phyloP scores from a whole-genome alignment of 2,797 vertebrate genomes.

The Sphaeramia orbicularis region DNA sequence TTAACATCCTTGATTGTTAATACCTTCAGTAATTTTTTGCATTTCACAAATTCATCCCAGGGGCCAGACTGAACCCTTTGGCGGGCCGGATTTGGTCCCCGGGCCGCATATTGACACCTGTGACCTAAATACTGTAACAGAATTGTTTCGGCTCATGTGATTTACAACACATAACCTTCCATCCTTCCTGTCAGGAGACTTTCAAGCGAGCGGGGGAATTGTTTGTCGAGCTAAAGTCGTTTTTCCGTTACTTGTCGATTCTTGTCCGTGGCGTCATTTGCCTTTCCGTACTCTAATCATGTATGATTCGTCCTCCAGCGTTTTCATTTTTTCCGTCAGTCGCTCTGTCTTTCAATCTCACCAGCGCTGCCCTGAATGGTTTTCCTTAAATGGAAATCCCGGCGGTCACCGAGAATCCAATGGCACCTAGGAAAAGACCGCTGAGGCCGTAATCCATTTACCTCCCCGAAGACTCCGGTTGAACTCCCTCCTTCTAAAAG shows the following conservation, averaged over 20 bases:
- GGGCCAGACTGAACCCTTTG: too few species aligned
- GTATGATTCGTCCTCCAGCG: slow-evolving; percentile 15
- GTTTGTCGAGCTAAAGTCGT: slow-evolving; percentile 11
- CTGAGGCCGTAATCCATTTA: slow-evolving; percentile 43
- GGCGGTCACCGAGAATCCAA: slow-evolving; percentile 39
- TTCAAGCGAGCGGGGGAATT: slow-evolving; percentile 1
- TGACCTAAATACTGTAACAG: slow-evolving; percentile 2
- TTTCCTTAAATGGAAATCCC: slow-evolving; percentile 73
- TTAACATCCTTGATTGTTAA: too few species aligned
- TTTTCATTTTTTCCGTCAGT: slow-evolving; percentile 13
- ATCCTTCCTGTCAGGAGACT: slow-evolving; percentile 13
- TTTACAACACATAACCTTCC: slow-evolving; percentile 17
- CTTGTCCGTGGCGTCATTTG: not conserved
- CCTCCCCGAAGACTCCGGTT: slow-evolving; percentile 43
- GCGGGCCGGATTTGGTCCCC: too few species aligned
- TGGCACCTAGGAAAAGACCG: slow-evolving; percentile 42
- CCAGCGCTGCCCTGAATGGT: slow-evolving; percentile 69
- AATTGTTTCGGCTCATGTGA: slow-evolving; percentile 30
- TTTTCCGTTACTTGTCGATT: slow-evolving; percentile 16
- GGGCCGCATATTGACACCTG: too few species aligned
- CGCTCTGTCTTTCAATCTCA: slow-evolving; percentile 44
- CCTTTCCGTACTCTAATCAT: slow-evolving; percentile 14
- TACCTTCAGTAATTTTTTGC: too few species aligned
- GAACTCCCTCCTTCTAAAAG: slow-evolving; percentile 34
- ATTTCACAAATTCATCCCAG: too few species aligned